Conservation (phyloP, 2,113 vertebrate genomes). For the Chloropsis cyanopogon region DNA sequence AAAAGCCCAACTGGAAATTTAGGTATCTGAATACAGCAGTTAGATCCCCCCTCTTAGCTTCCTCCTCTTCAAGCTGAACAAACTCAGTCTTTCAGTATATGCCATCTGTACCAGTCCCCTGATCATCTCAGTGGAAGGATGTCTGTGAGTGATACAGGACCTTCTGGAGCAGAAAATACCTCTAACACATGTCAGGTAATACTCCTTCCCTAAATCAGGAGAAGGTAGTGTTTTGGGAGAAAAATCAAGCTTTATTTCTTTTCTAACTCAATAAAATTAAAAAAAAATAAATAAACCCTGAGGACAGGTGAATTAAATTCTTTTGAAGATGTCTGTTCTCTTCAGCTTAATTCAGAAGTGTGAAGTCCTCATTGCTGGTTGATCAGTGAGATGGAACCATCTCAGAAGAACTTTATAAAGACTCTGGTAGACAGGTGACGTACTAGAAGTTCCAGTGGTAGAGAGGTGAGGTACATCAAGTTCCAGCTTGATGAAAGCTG, state of each 20-base stretch:
- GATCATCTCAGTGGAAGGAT: background rate
- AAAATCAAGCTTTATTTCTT: background rate
- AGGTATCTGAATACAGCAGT: background rate
- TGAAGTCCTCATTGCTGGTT: background rate
- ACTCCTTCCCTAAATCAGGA: background rate
- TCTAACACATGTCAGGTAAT: background rate
- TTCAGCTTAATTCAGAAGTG: background rate
- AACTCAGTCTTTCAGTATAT: background rate
- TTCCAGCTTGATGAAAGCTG: background rate
- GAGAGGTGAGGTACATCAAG: background rate
- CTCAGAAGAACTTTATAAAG: background rate
- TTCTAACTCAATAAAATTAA: background rate
- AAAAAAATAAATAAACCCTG: background rate
- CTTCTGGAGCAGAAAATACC: background rate
- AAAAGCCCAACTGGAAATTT: background rate
- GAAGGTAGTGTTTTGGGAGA: background rate
- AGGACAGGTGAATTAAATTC: background rate
- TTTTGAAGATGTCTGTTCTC: background rate
- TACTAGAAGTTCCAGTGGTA: background rate
- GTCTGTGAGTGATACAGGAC: background rate
- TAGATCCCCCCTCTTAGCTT: background rate
- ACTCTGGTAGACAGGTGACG: background rate
- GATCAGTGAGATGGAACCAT: background rate
- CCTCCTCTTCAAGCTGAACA: background rate
- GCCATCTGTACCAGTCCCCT: background rate